Evolutionary conservation across 2,113 vertebrate genomes (phyloP).

Genomic region (Saccopteryx bilineata): DNA sequence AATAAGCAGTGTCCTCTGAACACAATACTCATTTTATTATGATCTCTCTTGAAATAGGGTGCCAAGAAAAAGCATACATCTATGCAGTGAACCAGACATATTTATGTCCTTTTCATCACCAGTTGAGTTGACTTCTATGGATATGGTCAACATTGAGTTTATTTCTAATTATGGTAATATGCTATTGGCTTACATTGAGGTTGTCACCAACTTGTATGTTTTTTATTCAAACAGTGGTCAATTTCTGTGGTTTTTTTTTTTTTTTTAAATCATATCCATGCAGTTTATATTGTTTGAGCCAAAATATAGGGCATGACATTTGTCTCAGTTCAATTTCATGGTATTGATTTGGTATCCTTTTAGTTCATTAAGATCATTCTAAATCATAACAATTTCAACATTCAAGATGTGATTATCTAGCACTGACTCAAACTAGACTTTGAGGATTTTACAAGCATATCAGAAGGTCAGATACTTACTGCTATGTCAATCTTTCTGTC

Average conservation of each 20-base stretch:
- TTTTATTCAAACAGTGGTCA: background rate
- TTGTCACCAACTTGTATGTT: background rate
- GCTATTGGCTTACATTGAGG: background rate
- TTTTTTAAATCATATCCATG: background rate
- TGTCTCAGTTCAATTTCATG: background rate
- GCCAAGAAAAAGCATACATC: background rate
- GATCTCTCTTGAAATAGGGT: background rate
- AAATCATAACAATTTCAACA: background rate
- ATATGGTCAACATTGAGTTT: background rate
- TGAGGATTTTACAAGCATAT: background rate
- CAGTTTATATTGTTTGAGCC: background rate
- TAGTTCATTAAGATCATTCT: background rate
- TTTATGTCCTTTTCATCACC: background rate
- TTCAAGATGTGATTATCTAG: background rate
- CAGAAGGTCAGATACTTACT: background rate
- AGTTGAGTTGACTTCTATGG: background rate
- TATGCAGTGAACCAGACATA: background rate
- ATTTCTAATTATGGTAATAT: background rate
- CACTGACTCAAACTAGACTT: background rate
- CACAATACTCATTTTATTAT: background rate
- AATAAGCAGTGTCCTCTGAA: background rate
- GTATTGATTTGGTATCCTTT: background rate
- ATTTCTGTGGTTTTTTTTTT: background rate
- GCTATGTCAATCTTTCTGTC: background rate
- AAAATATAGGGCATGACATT: background rate